These are phyloP conservation scores for Avahi laniger DNA, from an alignment of 2,797 vertebrate genomes.

Conservation along the genomic window DNA sequence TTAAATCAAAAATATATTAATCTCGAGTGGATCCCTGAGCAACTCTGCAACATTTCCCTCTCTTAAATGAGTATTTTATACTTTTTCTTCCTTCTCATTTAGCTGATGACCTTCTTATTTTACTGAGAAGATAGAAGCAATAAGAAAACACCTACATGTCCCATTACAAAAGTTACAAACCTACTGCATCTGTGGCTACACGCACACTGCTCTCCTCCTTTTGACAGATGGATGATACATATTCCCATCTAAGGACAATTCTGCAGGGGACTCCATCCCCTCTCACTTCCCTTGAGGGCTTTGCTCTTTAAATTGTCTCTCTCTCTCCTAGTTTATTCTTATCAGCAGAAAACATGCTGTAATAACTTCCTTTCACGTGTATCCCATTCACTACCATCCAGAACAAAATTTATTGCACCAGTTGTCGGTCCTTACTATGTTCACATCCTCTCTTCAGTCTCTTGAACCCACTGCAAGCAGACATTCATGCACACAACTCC, in stretches of 20 bases:
- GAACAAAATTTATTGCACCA: neutral
- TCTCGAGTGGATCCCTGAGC: neutral
- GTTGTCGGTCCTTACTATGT: neutral
- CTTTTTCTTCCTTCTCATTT: neutral
- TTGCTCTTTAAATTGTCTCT: neutral
- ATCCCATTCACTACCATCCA: neutral
- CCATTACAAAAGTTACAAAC: neutral
- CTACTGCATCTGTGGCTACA: neutral
- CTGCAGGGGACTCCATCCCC: neutral
- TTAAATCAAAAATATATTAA: neutral
- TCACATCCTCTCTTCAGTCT: neutral
- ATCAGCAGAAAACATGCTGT: neutral
- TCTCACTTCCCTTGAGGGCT: neutral
- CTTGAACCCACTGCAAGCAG: neutral
- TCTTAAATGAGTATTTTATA: neutral
- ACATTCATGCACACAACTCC: neutral
- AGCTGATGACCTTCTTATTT: neutral
- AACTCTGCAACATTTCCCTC: neutral
- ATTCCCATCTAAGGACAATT: neutral
- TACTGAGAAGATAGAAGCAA: neutral
- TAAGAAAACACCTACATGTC: neutral
- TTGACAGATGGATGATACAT: neutral
- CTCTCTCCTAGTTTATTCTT: neutral
- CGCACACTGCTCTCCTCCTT: neutral
- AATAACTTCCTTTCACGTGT: neutral